Base-by-base conservation (phyloP, 1,140 invertebrate genomes). In the Patella vulgata region DNA sequence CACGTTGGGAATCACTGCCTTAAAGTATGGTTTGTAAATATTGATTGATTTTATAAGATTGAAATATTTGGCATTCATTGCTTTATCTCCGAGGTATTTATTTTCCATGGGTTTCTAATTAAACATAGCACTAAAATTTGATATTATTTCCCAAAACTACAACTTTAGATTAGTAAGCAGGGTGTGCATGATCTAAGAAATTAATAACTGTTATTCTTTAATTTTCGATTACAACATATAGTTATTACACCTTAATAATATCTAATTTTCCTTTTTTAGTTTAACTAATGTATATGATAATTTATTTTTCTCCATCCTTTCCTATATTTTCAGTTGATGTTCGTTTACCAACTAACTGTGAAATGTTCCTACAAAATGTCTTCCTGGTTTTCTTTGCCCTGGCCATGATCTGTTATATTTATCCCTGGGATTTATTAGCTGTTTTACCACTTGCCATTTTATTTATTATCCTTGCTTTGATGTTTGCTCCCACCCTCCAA, bases 401-500 rank as follows among this genome's bases (percentile, higher is more conserved):
- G 1, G 53, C 65, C 27, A 73, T 90, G 27, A 88, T 92, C 44
- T 86, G 85, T 36, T 75, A 87, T 39, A 85, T 90, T n/a, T 89
- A 90, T 66, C 89, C 88, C 0, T 87, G 87, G 82, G 90, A 91
- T 72, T 79, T 88, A 1, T 71, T 90, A 28, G 85, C 87, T 4
- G 70, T 89, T 4, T 36, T 89, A 2, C 53, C 89, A 17, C 75
- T 91, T 0, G 82, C 84, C 14, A 50, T 78, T 12, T 48, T 88
- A 0, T 91, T 90, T 66, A 71, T 88, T n/a, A 70, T 88, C 14
- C 80, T 91, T 28, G 85, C 87, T 31, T 84, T 71, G 6, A 74
- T 84, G 55, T 86, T 86, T 64, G 71, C 80, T 5, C 77, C 81
- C 4, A 78, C 85, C 33, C 80, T 90, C 44, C 84, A 88, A 54